phyloP scores from a whole-genome alignment of 2,888 invertebrate genomes.

The Antheraea yamamai region DNA sequence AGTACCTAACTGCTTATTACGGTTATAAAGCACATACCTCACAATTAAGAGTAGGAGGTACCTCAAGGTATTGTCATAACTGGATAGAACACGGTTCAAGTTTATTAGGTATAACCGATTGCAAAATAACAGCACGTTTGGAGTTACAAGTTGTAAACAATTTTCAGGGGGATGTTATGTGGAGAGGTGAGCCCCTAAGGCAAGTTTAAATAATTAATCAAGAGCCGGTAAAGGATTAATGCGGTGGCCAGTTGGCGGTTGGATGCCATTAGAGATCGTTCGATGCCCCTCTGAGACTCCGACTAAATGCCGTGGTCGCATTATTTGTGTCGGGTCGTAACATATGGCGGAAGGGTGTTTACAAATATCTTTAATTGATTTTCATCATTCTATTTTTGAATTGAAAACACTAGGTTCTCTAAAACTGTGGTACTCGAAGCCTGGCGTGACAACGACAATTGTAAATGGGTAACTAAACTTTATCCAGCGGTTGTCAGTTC shows the following conservation, averaged over 20 bases:
- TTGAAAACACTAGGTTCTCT: not conserved
- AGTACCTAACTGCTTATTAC: not conserved
- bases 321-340: constrained; percentile 59
- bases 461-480: not conserved
- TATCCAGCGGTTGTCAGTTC: not conserved
- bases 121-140: constrained; percentile 28
- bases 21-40: not conserved
- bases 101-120: not conserved
- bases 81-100: not conserved
- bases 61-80: not conserved
- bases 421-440: not conserved
- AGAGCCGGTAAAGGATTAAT: constrained; percentile 79
- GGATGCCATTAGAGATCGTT: constrained; percentile 77
- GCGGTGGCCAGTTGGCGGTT: constrained; percentile 79
- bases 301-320: constrained; percentile 74
- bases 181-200: constrained; percentile 53
- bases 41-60: not conserved
- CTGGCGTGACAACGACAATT: not conserved
- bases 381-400: constrained; percentile 9
- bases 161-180: constrained; percentile 62
- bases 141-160: constrained; percentile 60
- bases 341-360: constrained; percentile 45
- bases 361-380: constrained; percentile 29
- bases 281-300: constrained; percentile 60
- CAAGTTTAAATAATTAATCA: constrained; percentile 81